Conservation (phyloP, 2,113 vertebrate genomes). For the Rhynchopsitta pachyrhyncha region DNA sequence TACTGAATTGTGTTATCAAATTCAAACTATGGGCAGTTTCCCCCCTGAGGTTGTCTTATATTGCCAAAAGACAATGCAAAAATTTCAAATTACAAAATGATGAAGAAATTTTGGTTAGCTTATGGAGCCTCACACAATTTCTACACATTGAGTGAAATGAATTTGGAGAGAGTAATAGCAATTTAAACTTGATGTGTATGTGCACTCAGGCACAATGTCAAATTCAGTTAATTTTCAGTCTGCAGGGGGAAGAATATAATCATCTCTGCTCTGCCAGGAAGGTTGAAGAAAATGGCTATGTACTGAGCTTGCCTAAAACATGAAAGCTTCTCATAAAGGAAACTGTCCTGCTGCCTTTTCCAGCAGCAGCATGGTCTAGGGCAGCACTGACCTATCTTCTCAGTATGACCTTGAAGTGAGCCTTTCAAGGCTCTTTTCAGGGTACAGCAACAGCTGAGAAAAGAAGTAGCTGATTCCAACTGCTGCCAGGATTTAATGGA, state of each 20-base stretch:
- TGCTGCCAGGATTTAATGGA: conserved; percentile 20
- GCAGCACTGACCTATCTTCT: neutral
- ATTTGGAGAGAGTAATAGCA: neutral
- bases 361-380: neutral
- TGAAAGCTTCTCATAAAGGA: neutral
- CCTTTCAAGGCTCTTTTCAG: neutral
- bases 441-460: conserved; percentile 44
- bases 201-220: neutral
- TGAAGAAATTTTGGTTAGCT: neutral
- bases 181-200: neutral
- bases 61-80: neutral
- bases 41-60: neutral
- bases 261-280: neutral
- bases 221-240: neutral
- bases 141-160: neutral
- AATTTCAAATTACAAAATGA: neutral
- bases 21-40: neutral
- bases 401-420: neutral
- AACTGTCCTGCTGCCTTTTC: neutral
- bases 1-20: neutral
- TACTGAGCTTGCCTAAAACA: neutral
- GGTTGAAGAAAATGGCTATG: neutral
- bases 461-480: neutral
- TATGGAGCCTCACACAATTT: neutral
- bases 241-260: neutral